phyloP scores from a whole-genome alignment of 2,888 invertebrate species.

The Clostera curtula region DNA sequence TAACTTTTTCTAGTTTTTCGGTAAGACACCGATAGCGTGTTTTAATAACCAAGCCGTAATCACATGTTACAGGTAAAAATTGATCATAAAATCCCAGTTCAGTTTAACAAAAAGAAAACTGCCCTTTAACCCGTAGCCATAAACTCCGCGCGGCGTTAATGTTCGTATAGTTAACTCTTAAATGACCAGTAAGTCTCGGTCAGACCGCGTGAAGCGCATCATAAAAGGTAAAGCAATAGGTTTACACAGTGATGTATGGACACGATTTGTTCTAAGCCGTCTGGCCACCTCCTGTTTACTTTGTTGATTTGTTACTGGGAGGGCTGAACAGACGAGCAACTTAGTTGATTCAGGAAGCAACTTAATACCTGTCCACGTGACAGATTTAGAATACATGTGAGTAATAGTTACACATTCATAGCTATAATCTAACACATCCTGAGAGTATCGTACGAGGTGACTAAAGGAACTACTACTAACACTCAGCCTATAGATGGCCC shows the following conservation, averaged over 20 bases:
- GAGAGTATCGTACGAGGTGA: too few relatives aligned
- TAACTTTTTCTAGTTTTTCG: too few relatives aligned
- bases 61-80: too few relatives aligned
- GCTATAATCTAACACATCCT: too few relatives aligned
- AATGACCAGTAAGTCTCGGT: slow-evolving; percentile 30
- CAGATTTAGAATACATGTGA: too few relatives aligned
- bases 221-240: slow-evolving; percentile 42
- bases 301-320: slow-evolving; percentile 43
- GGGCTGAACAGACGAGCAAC: background rate
- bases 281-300: slow-evolving; percentile 37
- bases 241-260: slow-evolving; percentile 40
- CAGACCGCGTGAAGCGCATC: slow-evolving; percentile 36
- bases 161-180: slow-evolving; percentile 26
- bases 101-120: slow-evolving; percentile 2
- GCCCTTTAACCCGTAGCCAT: slow-evolving; percentile 4
- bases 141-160: slow-evolving; percentile 27
- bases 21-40: too few relatives aligned
- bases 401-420: too few relatives aligned
- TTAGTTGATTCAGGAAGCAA: too few relatives aligned
- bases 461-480: too few relatives aligned
- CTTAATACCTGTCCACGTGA: too few relatives aligned
- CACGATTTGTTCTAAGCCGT: slow-evolving; percentile 43
- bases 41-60: too few relatives aligned
- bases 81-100: background rate
- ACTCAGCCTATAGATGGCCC: too few relatives aligned